Base-by-base conservation (phyloP, 2,888 invertebrate genomes). In the Penaeus monodon region DNA sequence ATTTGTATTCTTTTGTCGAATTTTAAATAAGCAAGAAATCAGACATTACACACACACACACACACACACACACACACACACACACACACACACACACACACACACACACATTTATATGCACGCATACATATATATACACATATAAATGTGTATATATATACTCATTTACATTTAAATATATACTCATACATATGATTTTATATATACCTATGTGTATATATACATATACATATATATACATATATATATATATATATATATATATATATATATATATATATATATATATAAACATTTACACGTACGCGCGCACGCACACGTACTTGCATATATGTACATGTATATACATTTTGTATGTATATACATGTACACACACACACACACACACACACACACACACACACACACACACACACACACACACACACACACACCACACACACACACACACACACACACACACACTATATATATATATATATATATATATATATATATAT, bases 391-490 rank as follows among this genome's bases (percentile, higher is more conserved):
- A 78, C 24, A 78, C 10, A 78, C 10, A 78, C 10, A 78, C 10
- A 78, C 57, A 63, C 44, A 63, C 57, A 63, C 57, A 78, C 57
- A 78, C 6, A 78, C 10, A 78, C 22, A 49, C 57, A 49, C 10
- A 49, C 57, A 63, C 8, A n/a, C 10, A 63, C 12, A 78, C 2
- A 38, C 6, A 77, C 20, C 20, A 44, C 2, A 38, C n/a, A 33
- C 2, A 44, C 2, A 49, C 20, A 17, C 14, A n/a, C 44, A 24
- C 24, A 44, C 20, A 77, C 24, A n/a, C 14, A 27, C 64, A 79
- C 64, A 63, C 64, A 79, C 64, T 79, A 79, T 29, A 79, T 79
- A 79, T 79, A 79, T 79, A 79, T 79, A 79, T 79, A 64, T 79
- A 64, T 79, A 79, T 79, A 79, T 64, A 79, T 64, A 64, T 79